phyloP scores from a whole-genome alignment of 2,888 invertebrate species.

The Leptopilina drosophilae region DNA sequence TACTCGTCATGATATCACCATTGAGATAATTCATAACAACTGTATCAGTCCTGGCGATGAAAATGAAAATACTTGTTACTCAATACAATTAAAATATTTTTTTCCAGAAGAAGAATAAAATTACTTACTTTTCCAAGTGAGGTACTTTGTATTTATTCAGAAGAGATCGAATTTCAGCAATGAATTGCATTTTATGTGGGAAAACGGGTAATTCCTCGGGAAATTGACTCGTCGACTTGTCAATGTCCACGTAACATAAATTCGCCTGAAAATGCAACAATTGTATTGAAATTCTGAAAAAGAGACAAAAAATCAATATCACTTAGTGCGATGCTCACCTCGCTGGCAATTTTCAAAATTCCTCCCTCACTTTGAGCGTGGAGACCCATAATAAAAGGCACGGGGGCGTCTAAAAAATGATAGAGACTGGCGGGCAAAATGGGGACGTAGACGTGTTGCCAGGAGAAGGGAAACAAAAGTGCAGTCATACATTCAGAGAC shows the following conservation, averaged over 20 bases:
- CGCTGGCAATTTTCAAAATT: conserved; percentile 76
- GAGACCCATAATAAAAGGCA: conserved; percentile 98
- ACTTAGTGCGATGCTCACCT: conserved; percentile 66
- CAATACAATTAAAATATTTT: neutral
- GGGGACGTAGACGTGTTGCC: conserved; percentile 99
- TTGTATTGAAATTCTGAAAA: conserved; percentile 36
- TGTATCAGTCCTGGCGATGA: conserved; percentile 71
- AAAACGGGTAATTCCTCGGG: conserved; percentile 97
- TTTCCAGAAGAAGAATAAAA: conserved; percentile 19
- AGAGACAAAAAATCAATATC: conserved; percentile 35
- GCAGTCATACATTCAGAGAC: conserved; percentile 96
- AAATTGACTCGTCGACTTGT: conserved; percentile 92
- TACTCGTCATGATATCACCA: conserved; percentile 87
- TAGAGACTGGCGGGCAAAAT: conserved; percentile 93
- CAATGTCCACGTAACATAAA: conserved; percentile 97
- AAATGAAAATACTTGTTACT: conserved; percentile 48
- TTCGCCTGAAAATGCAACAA: conserved; percentile 82
- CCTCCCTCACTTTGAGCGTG: conserved; percentile 77
- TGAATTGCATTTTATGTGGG: conserved; percentile 92
- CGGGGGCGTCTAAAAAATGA: conserved; percentile 99
- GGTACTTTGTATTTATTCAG: conserved; percentile 82
- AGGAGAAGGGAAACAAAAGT: conserved; percentile 94
- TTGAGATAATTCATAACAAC: conserved; percentile 74
- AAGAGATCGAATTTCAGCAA: conserved; percentile 85
- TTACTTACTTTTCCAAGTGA: conserved; percentile 73